Conservation (phyloP, 2,113 vertebrate genomes). For the Zosterops hypoxanthus region DNA sequence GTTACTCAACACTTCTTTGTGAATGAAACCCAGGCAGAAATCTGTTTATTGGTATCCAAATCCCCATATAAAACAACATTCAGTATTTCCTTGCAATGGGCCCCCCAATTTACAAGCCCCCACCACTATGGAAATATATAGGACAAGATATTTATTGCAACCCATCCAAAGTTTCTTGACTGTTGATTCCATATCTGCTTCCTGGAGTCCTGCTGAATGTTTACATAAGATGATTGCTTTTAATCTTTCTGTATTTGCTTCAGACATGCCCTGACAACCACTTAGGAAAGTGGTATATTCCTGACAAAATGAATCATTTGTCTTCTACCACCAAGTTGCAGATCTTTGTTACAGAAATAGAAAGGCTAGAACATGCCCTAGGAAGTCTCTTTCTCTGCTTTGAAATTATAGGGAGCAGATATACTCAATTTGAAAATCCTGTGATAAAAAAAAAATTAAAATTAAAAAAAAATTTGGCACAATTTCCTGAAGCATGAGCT, state of each 20-base stretch:
- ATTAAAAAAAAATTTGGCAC: background rate
- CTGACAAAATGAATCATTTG: constrained; percentile 53
- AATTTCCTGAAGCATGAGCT: background rate
- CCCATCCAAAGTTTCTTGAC: background rate
- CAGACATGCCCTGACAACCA: constrained; percentile 6
- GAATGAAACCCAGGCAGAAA: background rate
- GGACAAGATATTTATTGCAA: background rate
- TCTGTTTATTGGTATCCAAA: background rate
- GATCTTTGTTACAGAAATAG: constrained; percentile 22
- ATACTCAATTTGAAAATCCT: background rate
- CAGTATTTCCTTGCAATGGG: background rate
- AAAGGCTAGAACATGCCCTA: constrained; percentile 37
- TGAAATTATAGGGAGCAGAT: constrained; percentile 5
- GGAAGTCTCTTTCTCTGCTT: background rate
- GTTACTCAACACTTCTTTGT: background rate
- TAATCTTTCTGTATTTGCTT: constrained; percentile 30
- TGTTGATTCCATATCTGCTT: background rate
- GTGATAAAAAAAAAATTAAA: background rate
- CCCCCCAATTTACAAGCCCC: background rate
- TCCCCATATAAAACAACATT: background rate
- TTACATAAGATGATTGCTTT: background rate
- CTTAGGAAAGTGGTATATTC: constrained; percentile 23
- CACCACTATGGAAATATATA: background rate
- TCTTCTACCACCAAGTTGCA: constrained; percentile 16
- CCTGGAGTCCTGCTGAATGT: accelerated